Evolutionary conservation across 2,888 invertebrate genomes (phyloP).

Genomic region (Caenorhabditis panamensis): DNA sequence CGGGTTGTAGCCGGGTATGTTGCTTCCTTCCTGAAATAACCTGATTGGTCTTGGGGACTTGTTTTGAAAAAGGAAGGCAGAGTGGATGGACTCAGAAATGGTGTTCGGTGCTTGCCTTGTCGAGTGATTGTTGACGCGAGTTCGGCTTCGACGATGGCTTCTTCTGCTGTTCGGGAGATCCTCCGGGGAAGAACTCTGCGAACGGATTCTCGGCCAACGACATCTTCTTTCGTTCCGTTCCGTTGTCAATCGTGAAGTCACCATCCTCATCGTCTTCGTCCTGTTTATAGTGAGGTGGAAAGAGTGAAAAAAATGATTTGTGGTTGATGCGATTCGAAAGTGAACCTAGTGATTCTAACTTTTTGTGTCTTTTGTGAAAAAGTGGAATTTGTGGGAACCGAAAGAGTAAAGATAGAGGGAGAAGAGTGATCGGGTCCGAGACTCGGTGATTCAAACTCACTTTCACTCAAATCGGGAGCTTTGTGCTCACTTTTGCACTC

Average conservation of each 20-base stretch:
- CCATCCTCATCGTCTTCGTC: constrained; percentile 52
- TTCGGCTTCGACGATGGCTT: constrained; percentile 49
- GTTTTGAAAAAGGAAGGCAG: not conserved
- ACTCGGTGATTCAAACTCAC: constrained; percentile 43
- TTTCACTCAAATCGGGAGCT: not conserved
- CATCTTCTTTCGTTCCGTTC: constrained; percentile 60
- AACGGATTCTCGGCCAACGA: constrained; percentile 74
- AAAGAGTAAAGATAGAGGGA: not conserved
- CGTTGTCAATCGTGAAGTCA: constrained; percentile 57
- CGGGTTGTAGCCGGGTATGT: constrained; percentile 59
- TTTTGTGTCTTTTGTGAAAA: not conserved
- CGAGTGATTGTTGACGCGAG: constrained; percentile 54
- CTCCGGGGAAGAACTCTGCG: constrained; percentile 67
- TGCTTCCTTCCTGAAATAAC: constrained; percentile 60
- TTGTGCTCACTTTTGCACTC: constrained; percentile 8
- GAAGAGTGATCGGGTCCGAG: constrained; percentile 4
- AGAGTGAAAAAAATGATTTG: not conserved
- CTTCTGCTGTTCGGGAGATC: constrained; percentile 52
- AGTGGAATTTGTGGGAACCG: not conserved
- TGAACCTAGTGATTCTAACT: not conserved
- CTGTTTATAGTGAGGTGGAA: constrained; percentile 36
- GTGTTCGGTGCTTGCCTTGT: constrained; percentile 52
- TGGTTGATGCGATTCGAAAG: not conserved
- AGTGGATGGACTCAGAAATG: not conserved
- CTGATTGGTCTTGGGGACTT: not conserved